These are phyloP conservation scores for Pipra filicauda DNA, from an alignment of 2,113 vertebrate genomes.

Conservation along the genomic window DNA sequence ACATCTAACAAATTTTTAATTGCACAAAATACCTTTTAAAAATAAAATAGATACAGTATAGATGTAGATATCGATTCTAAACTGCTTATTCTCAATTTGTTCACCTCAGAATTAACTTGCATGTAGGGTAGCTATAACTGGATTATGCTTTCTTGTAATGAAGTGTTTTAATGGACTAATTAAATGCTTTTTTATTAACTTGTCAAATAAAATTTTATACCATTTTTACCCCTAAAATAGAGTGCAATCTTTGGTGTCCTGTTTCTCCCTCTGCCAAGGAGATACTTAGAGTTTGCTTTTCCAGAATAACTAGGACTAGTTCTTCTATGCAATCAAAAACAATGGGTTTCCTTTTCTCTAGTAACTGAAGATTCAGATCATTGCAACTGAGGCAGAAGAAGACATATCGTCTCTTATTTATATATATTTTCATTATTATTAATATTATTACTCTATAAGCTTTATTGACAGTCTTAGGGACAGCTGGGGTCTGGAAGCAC, in stretches of 20 bases:
- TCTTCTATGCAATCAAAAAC: background rate
- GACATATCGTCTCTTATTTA: background rate
- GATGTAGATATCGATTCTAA: background rate
- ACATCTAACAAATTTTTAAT: background rate
- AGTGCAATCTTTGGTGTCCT: background rate
- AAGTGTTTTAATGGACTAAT: background rate
- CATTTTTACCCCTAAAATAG: background rate
- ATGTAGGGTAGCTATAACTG: background rate
- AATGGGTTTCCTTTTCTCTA: background rate
- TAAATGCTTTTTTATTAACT: background rate
- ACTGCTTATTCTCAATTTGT: background rate
- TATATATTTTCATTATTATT: background rate
- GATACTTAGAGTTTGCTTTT: background rate
- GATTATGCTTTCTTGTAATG: background rate
- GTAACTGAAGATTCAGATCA: background rate
- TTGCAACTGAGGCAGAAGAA: background rate
- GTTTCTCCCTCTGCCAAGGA: background rate
- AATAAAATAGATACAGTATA: background rate
- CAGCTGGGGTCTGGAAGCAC: background rate
- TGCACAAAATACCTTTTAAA: background rate
- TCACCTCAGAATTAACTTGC: background rate
- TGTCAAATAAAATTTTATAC: constrained; percentile 6
- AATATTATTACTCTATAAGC: background rate
- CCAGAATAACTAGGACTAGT: background rate
- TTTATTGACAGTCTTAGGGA: background rate